phyloP scores from a whole-genome alignment of 2,888 invertebrate species.

The Drosophila nr. perissopoda region DNA sequence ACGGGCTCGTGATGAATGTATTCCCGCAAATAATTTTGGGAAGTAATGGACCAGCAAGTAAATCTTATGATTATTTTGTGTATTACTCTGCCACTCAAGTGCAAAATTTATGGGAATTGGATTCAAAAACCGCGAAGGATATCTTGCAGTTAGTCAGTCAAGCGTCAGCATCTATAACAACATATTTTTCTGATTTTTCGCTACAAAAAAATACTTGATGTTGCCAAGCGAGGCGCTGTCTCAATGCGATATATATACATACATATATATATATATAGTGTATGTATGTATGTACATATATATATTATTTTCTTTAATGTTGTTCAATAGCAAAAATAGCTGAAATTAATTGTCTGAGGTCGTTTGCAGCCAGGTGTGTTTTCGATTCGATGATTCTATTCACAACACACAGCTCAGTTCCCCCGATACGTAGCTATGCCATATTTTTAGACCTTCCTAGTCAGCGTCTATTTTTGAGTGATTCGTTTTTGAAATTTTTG shows the following conservation, averaged over 20 bases:
- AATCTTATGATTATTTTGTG: not conserved
- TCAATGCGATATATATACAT: slow-evolving; percentile 12
- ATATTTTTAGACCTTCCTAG: slow-evolving; percentile 73
- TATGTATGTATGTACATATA: not conserved
- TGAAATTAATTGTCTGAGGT: slow-evolving; percentile 63
- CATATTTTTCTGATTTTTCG: slow-evolving; percentile 22
- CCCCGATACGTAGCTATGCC: slow-evolving; percentile 44
- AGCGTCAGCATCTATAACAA: slow-evolving; percentile 3
- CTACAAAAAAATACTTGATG: slow-evolving; percentile 49
- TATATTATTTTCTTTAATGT: slow-evolving; percentile 44
- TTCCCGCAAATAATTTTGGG: too few relatives aligned
- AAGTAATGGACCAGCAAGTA: not conserved
- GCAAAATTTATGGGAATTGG: not conserved
- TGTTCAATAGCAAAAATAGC: slow-evolving; percentile 45
- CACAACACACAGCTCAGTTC: slow-evolving; percentile 17
- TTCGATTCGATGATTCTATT: slow-evolving; percentile 23
- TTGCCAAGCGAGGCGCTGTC: slow-evolving; percentile 49
- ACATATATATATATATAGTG: not conserved
- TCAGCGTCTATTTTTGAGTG: slow-evolving; percentile 71
- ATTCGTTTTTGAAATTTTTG: slow-evolving; percentile 73
- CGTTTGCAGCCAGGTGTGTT: slow-evolving; percentile 69
- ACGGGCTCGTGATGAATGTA: too few relatives aligned
- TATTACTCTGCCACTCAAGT: not conserved
- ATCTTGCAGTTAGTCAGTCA: slow-evolving; percentile 5
- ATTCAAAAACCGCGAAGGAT: not conserved